These are phyloP conservation scores for Acrocyrtus sp. DNA, from an alignment of 2,888 invertebrate genomes.

Conservation along the genomic window DNA sequence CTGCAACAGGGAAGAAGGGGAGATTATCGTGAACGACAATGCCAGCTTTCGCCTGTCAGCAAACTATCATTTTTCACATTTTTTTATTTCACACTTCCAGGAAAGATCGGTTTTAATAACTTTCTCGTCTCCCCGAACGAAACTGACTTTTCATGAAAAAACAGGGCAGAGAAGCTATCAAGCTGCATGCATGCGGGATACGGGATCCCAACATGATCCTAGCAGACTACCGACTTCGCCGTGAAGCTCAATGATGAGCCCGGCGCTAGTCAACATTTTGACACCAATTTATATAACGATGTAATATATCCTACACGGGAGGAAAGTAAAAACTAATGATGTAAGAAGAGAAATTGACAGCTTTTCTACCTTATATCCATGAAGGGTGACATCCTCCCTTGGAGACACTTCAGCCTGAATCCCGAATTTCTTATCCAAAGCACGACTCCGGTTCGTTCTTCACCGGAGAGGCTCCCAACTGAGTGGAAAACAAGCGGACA, in stretches of 20 bases:
- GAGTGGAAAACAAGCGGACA: constrained; percentile 11
- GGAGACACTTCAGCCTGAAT: constrained; percentile 80
- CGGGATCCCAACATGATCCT: too few species aligned
- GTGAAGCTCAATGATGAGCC: not conserved
- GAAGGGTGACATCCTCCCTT: constrained; percentile 87
- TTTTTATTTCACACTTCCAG: not conserved
- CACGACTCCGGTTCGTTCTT: constrained; percentile 69
- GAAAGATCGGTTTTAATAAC: constrained; percentile 17
- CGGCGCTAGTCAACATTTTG: not conserved
- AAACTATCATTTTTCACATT: constrained; percentile 15
- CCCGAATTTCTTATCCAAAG: constrained; percentile 84
- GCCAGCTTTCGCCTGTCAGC: too few species aligned
- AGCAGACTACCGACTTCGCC: not conserved
- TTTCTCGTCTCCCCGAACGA: not conserved
- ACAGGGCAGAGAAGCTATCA: too few species aligned
- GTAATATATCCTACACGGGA: not conserved
- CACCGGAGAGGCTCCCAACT: constrained; percentile 3
- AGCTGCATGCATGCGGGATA: too few species aligned
- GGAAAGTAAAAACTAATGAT: constrained; percentile 23
- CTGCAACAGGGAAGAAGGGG: too few species aligned
- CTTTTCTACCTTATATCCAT: constrained; percentile 76
- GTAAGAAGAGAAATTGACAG: constrained; percentile 19
- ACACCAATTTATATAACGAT: constrained; percentile 1
- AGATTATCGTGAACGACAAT: too few species aligned
- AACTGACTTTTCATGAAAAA: too few species aligned